Conservation (phyloP, 2,797 vertebrate species). For the Arrhamphus sclerolepis region DNA sequence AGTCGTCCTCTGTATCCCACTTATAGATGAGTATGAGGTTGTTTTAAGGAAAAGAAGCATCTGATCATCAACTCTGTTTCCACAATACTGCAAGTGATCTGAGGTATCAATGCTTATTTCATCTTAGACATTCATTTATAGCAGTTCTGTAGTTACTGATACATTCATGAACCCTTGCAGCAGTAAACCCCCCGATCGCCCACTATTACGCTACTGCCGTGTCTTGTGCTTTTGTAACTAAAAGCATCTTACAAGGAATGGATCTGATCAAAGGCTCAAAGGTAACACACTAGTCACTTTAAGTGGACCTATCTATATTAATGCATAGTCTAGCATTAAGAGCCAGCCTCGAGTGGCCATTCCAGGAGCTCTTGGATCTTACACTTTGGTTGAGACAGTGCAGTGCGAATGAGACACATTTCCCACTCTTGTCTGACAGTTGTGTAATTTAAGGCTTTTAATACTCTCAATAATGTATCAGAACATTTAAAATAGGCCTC, state of each 20-base stretch:
- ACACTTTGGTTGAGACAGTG: no score
- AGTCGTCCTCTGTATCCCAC: conserved; percentile 12
- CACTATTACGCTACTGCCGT: no score
- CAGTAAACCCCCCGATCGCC: neutral
- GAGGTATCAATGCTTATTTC: neutral
- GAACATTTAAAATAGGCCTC: conserved; percentile 14
- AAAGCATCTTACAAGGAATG: no score
- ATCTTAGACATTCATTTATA: conserved; percentile 3
- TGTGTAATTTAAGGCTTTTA: neutral
- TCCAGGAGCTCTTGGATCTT: no score
- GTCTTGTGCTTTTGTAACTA: no score
- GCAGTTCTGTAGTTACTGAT: conserved; percentile 19
- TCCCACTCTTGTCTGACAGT: no score
- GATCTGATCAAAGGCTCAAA: no score
- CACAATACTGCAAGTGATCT: neutral
- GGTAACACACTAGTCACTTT: no score
- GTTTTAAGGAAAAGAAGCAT: conserved; percentile 9
- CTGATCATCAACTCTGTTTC: neutral
- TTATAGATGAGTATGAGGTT: neutral
- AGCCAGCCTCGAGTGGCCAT: no score
- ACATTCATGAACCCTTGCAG: conserved; percentile 13
- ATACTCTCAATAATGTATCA: neutral
- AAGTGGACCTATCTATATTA: no score
- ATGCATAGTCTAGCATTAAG: no score
- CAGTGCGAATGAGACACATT: no score